Base-by-base conservation (phyloP, 2,113 vertebrate species). In the Lanius ludovicianus region DNA sequence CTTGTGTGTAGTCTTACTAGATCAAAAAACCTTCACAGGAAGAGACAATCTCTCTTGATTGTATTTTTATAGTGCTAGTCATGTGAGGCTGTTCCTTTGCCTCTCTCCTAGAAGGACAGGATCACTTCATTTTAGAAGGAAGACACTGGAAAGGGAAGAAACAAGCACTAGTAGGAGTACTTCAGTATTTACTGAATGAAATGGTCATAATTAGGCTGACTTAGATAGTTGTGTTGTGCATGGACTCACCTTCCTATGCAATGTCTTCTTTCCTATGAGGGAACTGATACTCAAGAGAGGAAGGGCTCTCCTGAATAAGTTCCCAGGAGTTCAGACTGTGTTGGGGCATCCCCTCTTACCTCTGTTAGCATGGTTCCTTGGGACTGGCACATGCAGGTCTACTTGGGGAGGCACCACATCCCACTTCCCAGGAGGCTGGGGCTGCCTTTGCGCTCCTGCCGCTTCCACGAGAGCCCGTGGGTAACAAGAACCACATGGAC, bases 401-500 rank as follows among this genome's bases (percentile, higher is more conserved):
- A 1, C 55, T 7, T 17, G 15, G 31, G 67, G 46, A 84, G 53
- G 22, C 53, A 62, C 15, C 68, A 15, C 10, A 10, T 62, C 71
- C 87, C 0, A 0, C n/a, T 41, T 30, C 11, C 23, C 33, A 2
- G 41, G 17, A 35, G 62, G 7, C 63, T 44, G 70, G 21, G 39
- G 47, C 73, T 89, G 89, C 77, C 68, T 70, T 75, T 5, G 0
- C 11, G 0, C 44, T 87, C 82, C 90, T 56, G 62, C 28, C 0
- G 0, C 62, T 75, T 56, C 78, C 74, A 25, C 2, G 2, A 82
- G 78, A 52, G 74, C 75, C 57, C 3, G 10, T 44, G 74, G 35
- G 31, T 94, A 90, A 97, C 78, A 85, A 57, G 92, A 92, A 85
- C 87, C 96, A 91, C 85, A 87, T 90, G 90, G 90, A 93, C 82